phyloP scores from a whole-genome alignment of 2,113 vertebrate species.

The Octodon degus region DNA sequence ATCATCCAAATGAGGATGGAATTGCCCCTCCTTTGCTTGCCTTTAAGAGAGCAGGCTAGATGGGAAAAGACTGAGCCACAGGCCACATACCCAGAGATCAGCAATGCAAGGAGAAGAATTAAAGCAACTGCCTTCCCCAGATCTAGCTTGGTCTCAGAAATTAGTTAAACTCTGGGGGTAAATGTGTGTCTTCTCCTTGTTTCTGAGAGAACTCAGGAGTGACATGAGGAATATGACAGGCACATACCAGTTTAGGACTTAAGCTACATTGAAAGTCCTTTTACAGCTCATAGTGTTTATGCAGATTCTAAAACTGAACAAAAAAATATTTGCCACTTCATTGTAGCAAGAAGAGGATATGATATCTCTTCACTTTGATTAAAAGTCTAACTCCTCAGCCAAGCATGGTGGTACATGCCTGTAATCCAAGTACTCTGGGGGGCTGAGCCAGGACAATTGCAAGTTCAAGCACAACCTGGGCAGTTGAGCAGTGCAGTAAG shows the following conservation, averaged over 20 bases:
- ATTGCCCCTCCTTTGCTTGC: not conserved
- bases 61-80: not conserved
- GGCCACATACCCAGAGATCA: not conserved
- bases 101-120: not conserved
- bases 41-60: not conserved
- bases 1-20: not conserved
- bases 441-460: not conserved
- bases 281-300: slow-evolving; percentile 20
- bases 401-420: not conserved
- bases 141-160: slow-evolving; percentile 11
- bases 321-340: slow-evolving; percentile 14
- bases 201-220: slow-evolving; percentile 22
- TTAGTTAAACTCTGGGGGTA: not conserved
- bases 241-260: slow-evolving; percentile 19
- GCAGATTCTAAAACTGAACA: slow-evolving; percentile 41
- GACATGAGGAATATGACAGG: not conserved
- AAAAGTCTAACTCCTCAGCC: slow-evolving; percentile 56
- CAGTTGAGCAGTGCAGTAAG: not conserved
- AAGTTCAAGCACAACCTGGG: not conserved
- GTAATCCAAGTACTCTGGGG: not conserved
- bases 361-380: not conserved
- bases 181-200: not conserved
- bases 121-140: not conserved
- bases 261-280: slow-evolving; percentile 56
- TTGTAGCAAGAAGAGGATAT: not conserved